Percentiles rank a stretch among this genome's conserved stretches.
Conservation (phyloP, 2,113 vertebrate genomes). For the Bubalus kerabau region DNA sequence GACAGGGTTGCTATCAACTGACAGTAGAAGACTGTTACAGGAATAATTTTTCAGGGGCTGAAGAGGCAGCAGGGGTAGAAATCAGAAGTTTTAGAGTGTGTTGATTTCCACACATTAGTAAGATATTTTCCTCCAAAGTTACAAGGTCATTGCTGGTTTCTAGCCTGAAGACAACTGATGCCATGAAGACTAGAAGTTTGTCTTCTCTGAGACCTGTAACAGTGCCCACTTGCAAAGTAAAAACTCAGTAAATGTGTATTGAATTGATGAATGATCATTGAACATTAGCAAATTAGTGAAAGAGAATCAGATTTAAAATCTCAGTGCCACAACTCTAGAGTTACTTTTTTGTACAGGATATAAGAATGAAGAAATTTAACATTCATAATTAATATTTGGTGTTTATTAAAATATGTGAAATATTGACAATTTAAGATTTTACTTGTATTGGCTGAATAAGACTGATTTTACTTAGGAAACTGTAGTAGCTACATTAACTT, state of each 20-base stretch:
- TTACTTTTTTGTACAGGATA: background rate
- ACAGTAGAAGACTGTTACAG: background rate
- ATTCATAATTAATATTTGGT: background rate
- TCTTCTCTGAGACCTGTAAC: background rate
- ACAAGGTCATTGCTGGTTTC: background rate
- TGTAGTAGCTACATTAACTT: background rate
- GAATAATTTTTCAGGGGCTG: background rate
- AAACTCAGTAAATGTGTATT: background rate
- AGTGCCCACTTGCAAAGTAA: background rate
- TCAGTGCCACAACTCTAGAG: background rate
- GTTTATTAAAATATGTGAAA: background rate
- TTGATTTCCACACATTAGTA: background rate
- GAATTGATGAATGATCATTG: background rate
- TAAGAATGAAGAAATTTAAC: background rate
- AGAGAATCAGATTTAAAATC: background rate
- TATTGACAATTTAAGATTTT: background rate
- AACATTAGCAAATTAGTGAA: background rate
- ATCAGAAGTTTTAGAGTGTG: background rate
- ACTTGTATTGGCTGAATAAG: background rate
- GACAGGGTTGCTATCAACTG: background rate
- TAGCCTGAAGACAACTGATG: background rate
- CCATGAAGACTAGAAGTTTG: background rate
- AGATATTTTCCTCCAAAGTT: background rate
- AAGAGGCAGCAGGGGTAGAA: background rate
- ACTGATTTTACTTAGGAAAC: background rate